Evolutionary conservation across 2,113 vertebrate species (phyloP).

Genomic region (Furnarius figulus): DNA sequence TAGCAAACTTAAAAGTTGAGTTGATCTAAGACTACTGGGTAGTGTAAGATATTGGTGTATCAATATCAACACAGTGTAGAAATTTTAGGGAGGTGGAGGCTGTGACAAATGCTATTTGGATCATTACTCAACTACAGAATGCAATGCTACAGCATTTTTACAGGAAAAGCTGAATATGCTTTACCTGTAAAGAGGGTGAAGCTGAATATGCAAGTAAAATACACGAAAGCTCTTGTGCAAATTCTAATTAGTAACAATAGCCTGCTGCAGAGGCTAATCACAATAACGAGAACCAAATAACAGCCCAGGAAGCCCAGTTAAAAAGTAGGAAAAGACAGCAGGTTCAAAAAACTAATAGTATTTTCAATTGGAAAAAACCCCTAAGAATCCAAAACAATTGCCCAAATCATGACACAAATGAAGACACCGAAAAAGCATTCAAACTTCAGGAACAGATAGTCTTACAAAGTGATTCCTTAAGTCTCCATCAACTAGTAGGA

Average conservation of each 20-base stretch:
- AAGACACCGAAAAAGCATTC: not conserved
- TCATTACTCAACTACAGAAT: not conserved
- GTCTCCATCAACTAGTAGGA: not conserved
- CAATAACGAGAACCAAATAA: not conserved
- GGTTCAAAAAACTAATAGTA: not conserved
- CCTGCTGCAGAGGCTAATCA: not conserved
- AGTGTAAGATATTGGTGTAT: not conserved
- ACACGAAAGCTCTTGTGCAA: not conserved
- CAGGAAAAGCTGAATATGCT: not conserved
- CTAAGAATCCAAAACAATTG: not conserved
- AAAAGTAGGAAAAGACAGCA: not conserved
- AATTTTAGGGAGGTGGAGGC: not conserved
- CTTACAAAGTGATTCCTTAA: not conserved
- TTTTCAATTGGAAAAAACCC: not conserved
- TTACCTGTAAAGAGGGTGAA: not conserved
- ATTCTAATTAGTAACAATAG: not conserved
- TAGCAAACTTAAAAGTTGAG: not conserved
- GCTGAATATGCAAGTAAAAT: not conserved
- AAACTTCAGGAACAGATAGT: not conserved
- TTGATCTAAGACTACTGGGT: not conserved
- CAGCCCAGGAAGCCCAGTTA: not conserved
- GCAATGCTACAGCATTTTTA: not conserved
- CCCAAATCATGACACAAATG: not conserved
- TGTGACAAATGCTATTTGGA: not conserved
- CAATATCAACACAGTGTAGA: not conserved